Percentiles rank a stretch among this genome's conserved stretches.
phyloP scores from a whole-genome alignment of 2,113 vertebrate genomes.

The Ammodytes marinus region DNA sequence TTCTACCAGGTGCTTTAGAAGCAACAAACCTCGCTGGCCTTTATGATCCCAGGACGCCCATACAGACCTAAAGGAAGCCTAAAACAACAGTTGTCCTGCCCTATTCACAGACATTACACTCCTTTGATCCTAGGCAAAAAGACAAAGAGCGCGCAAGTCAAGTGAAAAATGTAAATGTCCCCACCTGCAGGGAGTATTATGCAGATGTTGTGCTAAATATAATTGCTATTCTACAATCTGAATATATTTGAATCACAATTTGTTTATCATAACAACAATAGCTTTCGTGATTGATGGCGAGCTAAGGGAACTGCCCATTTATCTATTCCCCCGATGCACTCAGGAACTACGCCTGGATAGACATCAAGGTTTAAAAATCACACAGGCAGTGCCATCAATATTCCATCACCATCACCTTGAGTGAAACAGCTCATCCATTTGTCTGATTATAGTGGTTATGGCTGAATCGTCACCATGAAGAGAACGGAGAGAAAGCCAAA shows the following conservation, averaged over 20 bases:
- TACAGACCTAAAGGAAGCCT: slow-evolving; percentile 10
- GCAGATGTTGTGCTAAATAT: slow-evolving; percentile 23
- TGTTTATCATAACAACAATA: slow-evolving; percentile 16
- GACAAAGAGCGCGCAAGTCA: not conserved
- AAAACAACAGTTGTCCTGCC: slow-evolving; percentile 21
- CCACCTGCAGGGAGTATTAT: slow-evolving; percentile 13
- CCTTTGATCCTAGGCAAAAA: slow-evolving; percentile 32
- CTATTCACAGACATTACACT: slow-evolving; percentile 13
- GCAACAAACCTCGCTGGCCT: slow-evolving; percentile 1
- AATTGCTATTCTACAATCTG: slow-evolving; percentile 36
- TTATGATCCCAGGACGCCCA: slow-evolving; percentile 24
- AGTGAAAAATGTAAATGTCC: slow-evolving; percentile 32
- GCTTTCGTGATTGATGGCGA: not conserved
- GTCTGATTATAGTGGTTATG: slow-evolving; percentile 61
- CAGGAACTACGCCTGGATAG: not conserved
- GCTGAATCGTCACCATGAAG: slow-evolving; percentile 22
- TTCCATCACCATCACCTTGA: slow-evolving; percentile 47
- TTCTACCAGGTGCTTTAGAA: slow-evolving; percentile 15
- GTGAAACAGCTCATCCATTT: slow-evolving; percentile 59
- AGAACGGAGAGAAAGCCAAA: slow-evolving; percentile 21
- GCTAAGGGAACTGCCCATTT: not conserved
- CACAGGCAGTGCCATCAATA: slow-evolving; percentile 42
- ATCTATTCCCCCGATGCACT: not conserved
- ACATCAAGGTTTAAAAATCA: slow-evolving; percentile 42
- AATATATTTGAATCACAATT: slow-evolving; percentile 50